Percentiles rank a stretch among this genome's conserved stretches.
phyloP scores from a whole-genome alignment of 92 coral and sea anemone genomes.

The Pocillopora grandis region DNA sequence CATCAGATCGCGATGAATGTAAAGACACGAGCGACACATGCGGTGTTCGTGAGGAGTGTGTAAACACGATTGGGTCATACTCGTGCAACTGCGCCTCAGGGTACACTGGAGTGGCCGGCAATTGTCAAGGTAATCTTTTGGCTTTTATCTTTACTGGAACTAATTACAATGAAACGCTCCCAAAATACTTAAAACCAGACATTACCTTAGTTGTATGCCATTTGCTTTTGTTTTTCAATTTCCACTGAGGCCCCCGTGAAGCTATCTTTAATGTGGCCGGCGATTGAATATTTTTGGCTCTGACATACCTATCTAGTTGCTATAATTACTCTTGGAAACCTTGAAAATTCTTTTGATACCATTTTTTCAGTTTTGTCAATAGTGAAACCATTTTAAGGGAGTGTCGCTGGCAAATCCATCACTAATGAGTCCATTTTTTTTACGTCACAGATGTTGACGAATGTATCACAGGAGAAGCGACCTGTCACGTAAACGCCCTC shows the following conservation, averaged over 20 bases:
- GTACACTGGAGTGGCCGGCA: constrained; percentile 49
- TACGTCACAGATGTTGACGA: constrained; percentile 62
- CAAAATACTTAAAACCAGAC: too few species aligned
- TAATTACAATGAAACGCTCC: not conserved
- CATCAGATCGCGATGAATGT: constrained; percentile 55
- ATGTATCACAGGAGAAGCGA: constrained; percentile 48
- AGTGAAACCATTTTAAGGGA: too few species aligned
- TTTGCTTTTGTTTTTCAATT: too few species aligned
- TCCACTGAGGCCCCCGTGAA: too few species aligned
- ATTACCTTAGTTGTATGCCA: too few species aligned
- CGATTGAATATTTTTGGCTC: too few species aligned
- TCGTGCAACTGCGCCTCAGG: constrained; percentile 56
- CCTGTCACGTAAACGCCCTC: constrained; percentile 66
- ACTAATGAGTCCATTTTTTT: not conserved
- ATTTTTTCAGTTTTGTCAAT: too few species aligned
- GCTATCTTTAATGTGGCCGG: too few species aligned
- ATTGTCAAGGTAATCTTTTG: constrained; percentile 45
- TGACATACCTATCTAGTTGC: too few species aligned
- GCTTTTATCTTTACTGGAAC: not conserved
- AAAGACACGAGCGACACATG: constrained; percentile 29
- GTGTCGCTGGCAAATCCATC: too few species aligned
- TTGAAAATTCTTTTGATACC: too few species aligned
- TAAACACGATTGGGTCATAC: constrained; percentile 55
- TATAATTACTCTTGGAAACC: too few species aligned
- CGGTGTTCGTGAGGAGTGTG: constrained; percentile 51